These are phyloP conservation scores for Chymomyza procnemis DNA, from an alignment of 2,888 invertebrate genomes.

Conservation along the genomic window DNA sequence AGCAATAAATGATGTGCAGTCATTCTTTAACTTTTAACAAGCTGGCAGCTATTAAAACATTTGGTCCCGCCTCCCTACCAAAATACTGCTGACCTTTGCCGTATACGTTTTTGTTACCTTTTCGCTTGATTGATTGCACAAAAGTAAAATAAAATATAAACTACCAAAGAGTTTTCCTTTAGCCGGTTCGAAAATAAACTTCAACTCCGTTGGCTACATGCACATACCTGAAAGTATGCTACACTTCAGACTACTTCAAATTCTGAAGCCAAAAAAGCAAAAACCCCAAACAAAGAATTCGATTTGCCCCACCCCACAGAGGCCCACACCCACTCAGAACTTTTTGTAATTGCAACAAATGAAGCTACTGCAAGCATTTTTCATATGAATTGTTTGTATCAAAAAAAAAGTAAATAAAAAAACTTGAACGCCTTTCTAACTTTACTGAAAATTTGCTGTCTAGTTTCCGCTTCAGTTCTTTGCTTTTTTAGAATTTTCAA, in stretches of 20 bases:
- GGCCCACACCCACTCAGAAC: neutral
- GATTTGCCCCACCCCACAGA: neutral
- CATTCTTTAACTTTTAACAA: constrained; percentile 33
- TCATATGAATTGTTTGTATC: constrained; percentile 16
- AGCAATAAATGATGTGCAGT: constrained; percentile 44
- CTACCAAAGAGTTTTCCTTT: constrained; percentile 2
- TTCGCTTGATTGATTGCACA: constrained; percentile 63
- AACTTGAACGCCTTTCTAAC: neutral
- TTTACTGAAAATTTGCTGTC: neutral
- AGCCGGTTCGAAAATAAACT: neutral
- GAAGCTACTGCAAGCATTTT: constrained; percentile 40
- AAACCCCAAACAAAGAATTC: constrained; percentile 30
- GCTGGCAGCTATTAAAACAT: constrained; percentile 7
- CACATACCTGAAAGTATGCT: constrained; percentile 28
- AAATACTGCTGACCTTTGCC: constrained; percentile 47
- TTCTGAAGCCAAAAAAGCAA: constrained; percentile 45
- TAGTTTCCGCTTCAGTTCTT: neutral
- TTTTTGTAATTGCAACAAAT: constrained; percentile 56
- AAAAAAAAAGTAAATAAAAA: neutral
- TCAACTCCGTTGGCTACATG: neutral
- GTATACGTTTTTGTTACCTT: constrained; percentile 1
- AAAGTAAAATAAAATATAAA: constrained; percentile 44
- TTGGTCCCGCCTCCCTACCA: constrained; percentile 29
- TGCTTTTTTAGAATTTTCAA: neutral
- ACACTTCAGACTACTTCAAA: constrained; percentile 37